phyloP scores from a whole-genome alignment of 2,888 invertebrate species.

The Petrolisthes cinctipes region DNA sequence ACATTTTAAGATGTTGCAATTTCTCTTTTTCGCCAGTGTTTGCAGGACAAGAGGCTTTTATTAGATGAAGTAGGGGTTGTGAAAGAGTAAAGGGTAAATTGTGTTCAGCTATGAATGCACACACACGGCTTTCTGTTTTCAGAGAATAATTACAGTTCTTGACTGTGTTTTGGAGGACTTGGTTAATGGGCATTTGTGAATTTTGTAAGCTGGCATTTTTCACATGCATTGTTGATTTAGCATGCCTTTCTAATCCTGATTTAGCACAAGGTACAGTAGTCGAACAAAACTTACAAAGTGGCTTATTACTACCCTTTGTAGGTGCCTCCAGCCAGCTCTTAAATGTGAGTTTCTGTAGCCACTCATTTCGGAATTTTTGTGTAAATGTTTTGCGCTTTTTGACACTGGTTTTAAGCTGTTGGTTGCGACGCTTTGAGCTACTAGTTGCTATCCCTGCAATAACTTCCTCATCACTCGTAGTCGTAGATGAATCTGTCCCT shows the following conservation, averaged over 20 bases:
- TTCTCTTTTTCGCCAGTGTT: slow-evolving; percentile 3
- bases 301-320: slow-evolving; percentile 7
- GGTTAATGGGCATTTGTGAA: not conserved
- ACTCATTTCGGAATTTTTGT: slow-evolving; percentile 17
- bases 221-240: not conserved
- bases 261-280: slow-evolving; percentile 17
- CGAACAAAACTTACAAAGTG: slow-evolving; percentile 8
- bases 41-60: not conserved
- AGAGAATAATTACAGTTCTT: not conserved
- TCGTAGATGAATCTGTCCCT: no score
- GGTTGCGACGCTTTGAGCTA: no score
- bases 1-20: slow-evolving; percentile 6
- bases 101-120: slow-evolving; percentile 15
- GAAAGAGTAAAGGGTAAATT: slow-evolving; percentile 10
- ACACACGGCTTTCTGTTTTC: not conserved
- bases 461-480: no score
- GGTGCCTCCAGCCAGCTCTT: slow-evolving; percentile 15
- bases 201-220: not conserved
- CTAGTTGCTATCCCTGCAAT: no score
- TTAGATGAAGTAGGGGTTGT: not conserved
- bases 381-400: not conserved
- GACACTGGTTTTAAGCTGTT: no score
- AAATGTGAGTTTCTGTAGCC: not conserved
- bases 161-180: not conserved
- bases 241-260: slow-evolving; percentile 6